Evolutionary conservation across 2,797 vertebrate species (phyloP).

Genomic region (Synaphobranchus kaupii): DNA sequence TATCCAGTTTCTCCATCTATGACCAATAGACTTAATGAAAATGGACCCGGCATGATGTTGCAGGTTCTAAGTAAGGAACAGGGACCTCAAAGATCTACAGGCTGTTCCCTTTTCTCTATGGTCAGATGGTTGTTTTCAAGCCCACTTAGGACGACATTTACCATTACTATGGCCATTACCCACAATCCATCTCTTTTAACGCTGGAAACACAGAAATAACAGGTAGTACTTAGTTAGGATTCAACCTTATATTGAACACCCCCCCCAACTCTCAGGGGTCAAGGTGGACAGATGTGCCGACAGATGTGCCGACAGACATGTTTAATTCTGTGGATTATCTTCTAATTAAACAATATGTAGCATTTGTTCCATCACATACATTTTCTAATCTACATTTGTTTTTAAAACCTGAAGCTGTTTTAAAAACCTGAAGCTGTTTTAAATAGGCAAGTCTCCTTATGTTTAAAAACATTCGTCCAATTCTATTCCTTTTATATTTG

Average conservation of each 20-base stretch:
- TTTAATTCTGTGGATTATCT: background rate
- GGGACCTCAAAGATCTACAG: background rate
- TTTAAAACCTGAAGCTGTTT: background rate
- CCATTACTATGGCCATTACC: background rate
- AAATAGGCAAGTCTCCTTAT: background rate
- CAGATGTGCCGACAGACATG: too few relatives aligned
- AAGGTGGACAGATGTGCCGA: background rate
- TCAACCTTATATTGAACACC: background rate
- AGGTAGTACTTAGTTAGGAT: background rate
- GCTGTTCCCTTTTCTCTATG: background rate
- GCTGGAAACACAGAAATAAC: background rate
- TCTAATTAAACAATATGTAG: background rate
- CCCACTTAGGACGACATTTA: background rate
- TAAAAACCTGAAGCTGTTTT: background rate
- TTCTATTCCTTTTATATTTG: background rate
- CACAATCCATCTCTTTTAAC: background rate
- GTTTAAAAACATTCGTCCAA: background rate
- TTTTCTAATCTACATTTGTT: background rate
- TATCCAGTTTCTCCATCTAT: background rate
- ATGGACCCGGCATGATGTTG: background rate
- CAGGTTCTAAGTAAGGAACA: background rate
- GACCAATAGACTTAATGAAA: background rate
- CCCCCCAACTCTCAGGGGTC: background rate
- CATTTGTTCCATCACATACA: background rate
- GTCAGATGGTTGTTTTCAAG: background rate